Evolutionary conservation across 1,140 invertebrate genomes (phyloP).

Genomic region (Platorchestia sp.): DNA sequence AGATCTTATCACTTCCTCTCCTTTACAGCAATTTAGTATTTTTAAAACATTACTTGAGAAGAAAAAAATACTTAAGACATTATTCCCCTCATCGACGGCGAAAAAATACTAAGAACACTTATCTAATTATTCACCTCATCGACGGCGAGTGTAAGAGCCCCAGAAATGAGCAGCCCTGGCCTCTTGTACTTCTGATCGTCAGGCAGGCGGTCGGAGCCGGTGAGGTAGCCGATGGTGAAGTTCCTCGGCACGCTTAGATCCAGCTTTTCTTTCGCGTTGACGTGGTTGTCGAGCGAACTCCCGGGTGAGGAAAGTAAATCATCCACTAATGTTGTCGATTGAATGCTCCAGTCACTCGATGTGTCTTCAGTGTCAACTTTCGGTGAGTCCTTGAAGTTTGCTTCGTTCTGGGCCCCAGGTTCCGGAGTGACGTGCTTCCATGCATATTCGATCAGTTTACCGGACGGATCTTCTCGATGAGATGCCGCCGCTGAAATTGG

Average conservation of each 20-base stretch:
- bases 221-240: constrained; percentile 72
- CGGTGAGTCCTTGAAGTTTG: background rate
- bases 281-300: background rate
- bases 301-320: background rate
- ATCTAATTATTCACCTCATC: constrained; percentile 72
- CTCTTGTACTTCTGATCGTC: constrained; percentile 83
- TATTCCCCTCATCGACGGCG: constrained; percentile 76
- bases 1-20: too few relatives aligned
- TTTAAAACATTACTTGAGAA: background rate
- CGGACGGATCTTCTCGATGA: background rate
- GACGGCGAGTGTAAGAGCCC: constrained; percentile 85
- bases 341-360: background rate
- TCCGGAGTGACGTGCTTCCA: background rate
- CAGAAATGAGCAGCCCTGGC: constrained; percentile 82
- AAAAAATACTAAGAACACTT: too few relatives aligned
- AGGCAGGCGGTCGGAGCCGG: constrained; percentile 80
- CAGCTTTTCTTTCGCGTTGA: background rate
- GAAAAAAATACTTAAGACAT: background rate
- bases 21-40: background rate
- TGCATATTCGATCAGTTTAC: constrained; percentile 33
- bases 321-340: background rate
- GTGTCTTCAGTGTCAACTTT: background rate
- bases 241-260: constrained; percentile 43
- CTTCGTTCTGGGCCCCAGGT: background rate
- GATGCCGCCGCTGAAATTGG: background rate